These are phyloP conservation scores for Pollimyrus isidori DNA, from an alignment of 2,113 vertebrate genomes.

Conservation along the genomic window DNA sequence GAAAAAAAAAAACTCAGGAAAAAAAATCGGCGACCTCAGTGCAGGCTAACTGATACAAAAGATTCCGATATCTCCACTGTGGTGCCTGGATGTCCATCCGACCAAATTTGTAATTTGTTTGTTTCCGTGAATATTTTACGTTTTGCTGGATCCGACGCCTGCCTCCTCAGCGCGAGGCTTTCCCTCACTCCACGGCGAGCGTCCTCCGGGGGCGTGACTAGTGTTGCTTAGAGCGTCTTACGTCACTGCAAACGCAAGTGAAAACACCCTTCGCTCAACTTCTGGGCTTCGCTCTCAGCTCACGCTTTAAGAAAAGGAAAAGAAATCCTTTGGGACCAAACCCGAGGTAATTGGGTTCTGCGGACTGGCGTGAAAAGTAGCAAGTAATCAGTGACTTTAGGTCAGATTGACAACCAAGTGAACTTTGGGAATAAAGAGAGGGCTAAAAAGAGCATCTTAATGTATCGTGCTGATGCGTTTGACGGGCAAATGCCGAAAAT, in stretches of 20 bases:
- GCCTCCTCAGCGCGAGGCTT: conserved; percentile 19
- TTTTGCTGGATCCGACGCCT: conserved; percentile 5
- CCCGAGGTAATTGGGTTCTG: not conserved
- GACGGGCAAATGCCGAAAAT: not conserved
- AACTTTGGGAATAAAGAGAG: not conserved
- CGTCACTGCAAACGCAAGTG: not conserved
- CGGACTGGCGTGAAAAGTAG: not conserved
- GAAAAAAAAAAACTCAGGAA: not conserved
- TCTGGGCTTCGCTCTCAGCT: not conserved
- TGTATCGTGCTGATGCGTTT: not conserved
- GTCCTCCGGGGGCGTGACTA: conserved; percentile 21
- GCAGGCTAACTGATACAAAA: not conserved
- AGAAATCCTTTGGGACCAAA: not conserved
- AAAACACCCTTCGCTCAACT: not conserved
- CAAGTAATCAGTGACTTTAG: not conserved
- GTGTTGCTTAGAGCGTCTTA: not conserved
- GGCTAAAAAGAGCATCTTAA: not conserved
- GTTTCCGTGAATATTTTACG: not conserved
- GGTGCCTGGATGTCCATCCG: conserved; percentile 2
- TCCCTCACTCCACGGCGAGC: conserved; percentile 11
- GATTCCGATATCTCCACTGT: not conserved
- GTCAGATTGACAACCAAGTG: not conserved
- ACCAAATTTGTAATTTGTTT: not conserved
- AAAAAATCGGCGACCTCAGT: not conserved
- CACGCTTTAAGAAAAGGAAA: not conserved